Conservation (phyloP, 2,797 vertebrate genomes). For the Thunnus albacares region DNA sequence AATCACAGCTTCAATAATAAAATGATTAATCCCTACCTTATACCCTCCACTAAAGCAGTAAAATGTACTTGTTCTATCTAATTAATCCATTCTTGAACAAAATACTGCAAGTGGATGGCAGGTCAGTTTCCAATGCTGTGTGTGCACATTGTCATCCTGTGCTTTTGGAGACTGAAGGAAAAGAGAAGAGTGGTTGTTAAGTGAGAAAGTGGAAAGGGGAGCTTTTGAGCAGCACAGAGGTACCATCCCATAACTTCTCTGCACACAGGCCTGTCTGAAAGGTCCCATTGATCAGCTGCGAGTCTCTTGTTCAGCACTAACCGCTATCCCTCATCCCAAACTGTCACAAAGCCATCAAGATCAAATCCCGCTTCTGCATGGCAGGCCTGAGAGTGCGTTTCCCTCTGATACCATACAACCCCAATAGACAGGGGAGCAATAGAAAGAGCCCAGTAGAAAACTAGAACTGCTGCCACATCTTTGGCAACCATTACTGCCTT, state of each 20-base stretch:
- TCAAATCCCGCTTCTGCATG: conserved; percentile 93
- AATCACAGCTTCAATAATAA: not conserved
- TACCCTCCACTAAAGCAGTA: not conserved
- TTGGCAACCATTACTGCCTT: conserved; percentile 82
- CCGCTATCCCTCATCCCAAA: conserved; percentile 92
- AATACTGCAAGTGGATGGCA: not conserved
- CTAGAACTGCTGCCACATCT: conserved; percentile 81
- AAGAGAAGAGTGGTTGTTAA: conserved; percentile 66
- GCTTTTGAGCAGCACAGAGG: conserved; percentile 89
- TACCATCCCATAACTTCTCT: conserved; percentile 93
- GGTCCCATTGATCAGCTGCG: conserved; percentile 92
- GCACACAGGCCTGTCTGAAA: conserved; percentile 82
- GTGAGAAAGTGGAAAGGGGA: conserved; percentile 58
- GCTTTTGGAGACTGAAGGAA: conserved; percentile 38
- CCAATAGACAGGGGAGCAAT: conserved; percentile 77
- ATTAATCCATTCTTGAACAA: conserved; percentile 7
- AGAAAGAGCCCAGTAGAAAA: conserved; percentile 78
- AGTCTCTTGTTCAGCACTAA: conserved; percentile 95
- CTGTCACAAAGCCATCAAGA: conserved; percentile 94
- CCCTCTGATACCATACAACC: conserved; percentile 89
- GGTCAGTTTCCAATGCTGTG: conserved; percentile 14
- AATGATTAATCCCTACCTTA: not conserved
- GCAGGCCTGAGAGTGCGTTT: conserved; percentile 89
- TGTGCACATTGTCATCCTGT: conserved; percentile 24
- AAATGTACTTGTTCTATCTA: not conserved